These are phyloP conservation scores for Vireo altiloquus DNA, from an alignment of 2,113 vertebrate species.

Conservation along the genomic window DNA sequence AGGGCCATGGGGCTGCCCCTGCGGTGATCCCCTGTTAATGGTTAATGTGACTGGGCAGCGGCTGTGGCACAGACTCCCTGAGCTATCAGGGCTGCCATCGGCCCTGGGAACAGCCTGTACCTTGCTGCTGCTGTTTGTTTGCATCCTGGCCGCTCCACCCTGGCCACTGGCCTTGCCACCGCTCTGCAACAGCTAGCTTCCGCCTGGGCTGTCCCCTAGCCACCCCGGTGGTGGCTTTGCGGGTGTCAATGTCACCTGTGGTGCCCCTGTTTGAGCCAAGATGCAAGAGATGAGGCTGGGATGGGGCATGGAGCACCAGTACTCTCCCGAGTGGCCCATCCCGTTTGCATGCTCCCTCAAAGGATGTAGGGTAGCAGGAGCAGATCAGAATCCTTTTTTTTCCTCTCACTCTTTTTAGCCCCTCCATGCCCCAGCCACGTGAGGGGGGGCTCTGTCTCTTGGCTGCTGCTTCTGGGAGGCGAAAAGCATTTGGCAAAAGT, in stretches of 20 bases:
- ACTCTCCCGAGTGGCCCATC: rapidly evolving
- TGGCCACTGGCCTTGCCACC: neutral
- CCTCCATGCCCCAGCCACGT: rapidly evolving
- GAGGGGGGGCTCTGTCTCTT: neutral
- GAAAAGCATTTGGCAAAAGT: rapidly evolving
- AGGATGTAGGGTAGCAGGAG: neutral
- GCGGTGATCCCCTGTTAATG: conserved; percentile 20
- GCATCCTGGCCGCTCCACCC: neutral
- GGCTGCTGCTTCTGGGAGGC: neutral
- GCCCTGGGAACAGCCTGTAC: conserved; percentile 19
- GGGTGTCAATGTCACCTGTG: neutral
- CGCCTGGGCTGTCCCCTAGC: rapidly evolving
- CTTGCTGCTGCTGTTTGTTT: neutral
- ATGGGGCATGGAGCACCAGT: rapidly evolving
- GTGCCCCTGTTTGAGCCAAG: neutral
- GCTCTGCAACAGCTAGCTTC: neutral
- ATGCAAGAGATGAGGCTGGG: neutral
- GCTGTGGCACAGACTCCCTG: neutral
- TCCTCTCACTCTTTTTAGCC: neutral
- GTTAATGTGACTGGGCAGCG: conserved; percentile 27
- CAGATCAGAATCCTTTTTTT: neutral
- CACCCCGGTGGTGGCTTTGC: neutral
- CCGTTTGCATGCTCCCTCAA: neutral
- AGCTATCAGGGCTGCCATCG: conserved; percentile 28
- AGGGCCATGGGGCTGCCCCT: neutral